Percentiles rank a stretch among this genome's conserved stretches.
phyloP scores from a whole-genome alignment of 1,140 invertebrate genomes.

The Lanistes nyassanus region DNA sequence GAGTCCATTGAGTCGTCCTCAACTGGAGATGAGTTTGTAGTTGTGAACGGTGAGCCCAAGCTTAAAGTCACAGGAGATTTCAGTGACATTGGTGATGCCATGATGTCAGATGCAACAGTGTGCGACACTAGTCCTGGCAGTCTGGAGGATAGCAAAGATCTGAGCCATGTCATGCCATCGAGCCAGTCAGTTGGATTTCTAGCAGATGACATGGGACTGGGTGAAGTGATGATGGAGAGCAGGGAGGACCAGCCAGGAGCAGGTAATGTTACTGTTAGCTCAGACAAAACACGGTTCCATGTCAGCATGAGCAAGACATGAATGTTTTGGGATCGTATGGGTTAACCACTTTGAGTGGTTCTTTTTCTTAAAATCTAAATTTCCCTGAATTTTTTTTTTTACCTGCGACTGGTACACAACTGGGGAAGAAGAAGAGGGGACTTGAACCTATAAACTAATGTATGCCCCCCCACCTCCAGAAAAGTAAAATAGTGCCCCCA shows the following conservation, averaged over 20 bases:
- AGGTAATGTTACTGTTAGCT: conserved; percentile 15
- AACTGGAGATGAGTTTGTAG: conserved; percentile 86
- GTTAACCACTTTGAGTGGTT: too few relatives aligned
- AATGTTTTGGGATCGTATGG: too few relatives aligned
- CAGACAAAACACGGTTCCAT: neutral
- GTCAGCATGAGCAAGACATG: neutral
- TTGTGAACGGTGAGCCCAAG: conserved; percentile 76
- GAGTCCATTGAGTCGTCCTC: conserved; percentile 84
- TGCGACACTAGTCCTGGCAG: conserved; percentile 28
- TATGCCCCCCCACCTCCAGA: too few relatives aligned
- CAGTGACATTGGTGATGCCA: conserved; percentile 78
- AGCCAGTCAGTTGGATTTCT: conserved; percentile 54
- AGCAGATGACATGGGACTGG: conserved; percentile 23
- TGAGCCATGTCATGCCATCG: conserved; percentile 53
- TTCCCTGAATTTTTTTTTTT: too few relatives aligned
- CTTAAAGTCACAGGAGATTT: conserved; percentile 82
- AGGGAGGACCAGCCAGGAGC: conserved; percentile 9
- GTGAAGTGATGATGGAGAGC: neutral
- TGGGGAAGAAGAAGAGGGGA: too few relatives aligned
- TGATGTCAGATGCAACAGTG: conserved; percentile 71
- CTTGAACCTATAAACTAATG: too few relatives aligned
- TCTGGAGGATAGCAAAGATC: conserved; percentile 26
- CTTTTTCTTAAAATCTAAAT: too few relatives aligned
- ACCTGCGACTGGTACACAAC: too few relatives aligned
- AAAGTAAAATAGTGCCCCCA: too few relatives aligned